phyloP scores from a whole-genome alignment of 1,140 invertebrate genomes.

The Sogatella furcifera region DNA sequence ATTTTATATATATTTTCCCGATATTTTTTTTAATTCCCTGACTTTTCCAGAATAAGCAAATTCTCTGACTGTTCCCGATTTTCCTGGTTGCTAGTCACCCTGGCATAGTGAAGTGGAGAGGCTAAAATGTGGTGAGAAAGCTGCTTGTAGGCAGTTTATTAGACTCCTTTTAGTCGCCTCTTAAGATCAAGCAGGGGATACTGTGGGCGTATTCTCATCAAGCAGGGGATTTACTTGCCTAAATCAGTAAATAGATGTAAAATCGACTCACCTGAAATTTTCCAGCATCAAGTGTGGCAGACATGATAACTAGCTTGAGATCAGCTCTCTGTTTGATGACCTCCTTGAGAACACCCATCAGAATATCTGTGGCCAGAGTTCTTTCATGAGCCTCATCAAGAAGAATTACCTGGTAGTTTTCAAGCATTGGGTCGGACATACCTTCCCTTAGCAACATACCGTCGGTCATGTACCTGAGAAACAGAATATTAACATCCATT shows the following conservation, averaged over 20 bases:
- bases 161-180: too few species aligned
- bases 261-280: constrained; percentile 73
- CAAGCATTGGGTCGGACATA: constrained; percentile 97
- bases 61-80: too few species aligned
- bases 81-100: too few species aligned
- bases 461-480: constrained; percentile 87
- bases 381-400: constrained; percentile 99
- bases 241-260: not conserved
- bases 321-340: constrained; percentile 88
- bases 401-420: constrained; percentile 90
- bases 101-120: too few species aligned
- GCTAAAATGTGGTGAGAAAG: too few species aligned
- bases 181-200: too few species aligned
- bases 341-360: constrained; percentile 98
- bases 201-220: too few species aligned
- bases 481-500: too few species aligned
- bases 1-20: too few species aligned
- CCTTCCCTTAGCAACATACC: constrained; percentile 99
- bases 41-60: too few species aligned
- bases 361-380: constrained; percentile 94
- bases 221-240: not conserved
- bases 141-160: too few species aligned
- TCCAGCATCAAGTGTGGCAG: constrained; percentile 97
- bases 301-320: constrained; percentile 98
- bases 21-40: too few species aligned